A percentile compares a stretch with the other conserved stretches of the same genome.
These are phyloP conservation scores for Dynastes tityus DNA, from an alignment of 2,888 invertebrate species.

Conservation along the genomic window DNA sequence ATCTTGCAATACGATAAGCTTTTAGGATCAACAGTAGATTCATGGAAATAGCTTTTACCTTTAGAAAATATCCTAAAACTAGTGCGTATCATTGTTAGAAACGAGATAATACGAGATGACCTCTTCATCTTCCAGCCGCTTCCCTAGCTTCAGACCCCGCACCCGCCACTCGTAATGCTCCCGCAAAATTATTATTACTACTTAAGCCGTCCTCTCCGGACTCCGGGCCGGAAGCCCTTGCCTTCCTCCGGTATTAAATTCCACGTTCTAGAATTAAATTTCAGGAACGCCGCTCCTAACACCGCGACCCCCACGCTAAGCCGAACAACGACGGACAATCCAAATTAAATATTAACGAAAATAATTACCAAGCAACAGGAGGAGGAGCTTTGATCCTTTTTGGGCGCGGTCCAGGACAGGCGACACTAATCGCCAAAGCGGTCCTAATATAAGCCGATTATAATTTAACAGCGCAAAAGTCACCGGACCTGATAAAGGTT, in stretches of 20 bases:
- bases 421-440: neutral
- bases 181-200: conserved; percentile 28
- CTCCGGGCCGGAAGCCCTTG: neutral
- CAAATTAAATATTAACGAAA: conserved; percentile 3
- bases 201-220: conserved; percentile 7
- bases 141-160: neutral
- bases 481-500: too few species aligned
- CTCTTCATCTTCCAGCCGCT: neutral
- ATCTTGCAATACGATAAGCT: too few species aligned
- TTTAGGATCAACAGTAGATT: too few species aligned
- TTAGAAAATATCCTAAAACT: too few species aligned
- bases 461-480: too few species aligned
- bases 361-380: conserved; percentile 1
- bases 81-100: too few species aligned
- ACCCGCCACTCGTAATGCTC: neutral
- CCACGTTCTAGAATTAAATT: conserved; percentile 18
- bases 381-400: neutral
- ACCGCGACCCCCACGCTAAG: neutral
- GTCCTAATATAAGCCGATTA: too few species aligned
- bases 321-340: neutral
- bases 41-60: too few species aligned
- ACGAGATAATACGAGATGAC: neutral
- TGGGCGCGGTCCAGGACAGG: neutral
- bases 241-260: conserved; percentile 8
- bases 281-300: neutral